Evolutionary conservation across 2,888 invertebrate species (phyloP), one percentile per base, ranked within the genome.

Genomic region (Euplagia quadripunctaria): DNA sequence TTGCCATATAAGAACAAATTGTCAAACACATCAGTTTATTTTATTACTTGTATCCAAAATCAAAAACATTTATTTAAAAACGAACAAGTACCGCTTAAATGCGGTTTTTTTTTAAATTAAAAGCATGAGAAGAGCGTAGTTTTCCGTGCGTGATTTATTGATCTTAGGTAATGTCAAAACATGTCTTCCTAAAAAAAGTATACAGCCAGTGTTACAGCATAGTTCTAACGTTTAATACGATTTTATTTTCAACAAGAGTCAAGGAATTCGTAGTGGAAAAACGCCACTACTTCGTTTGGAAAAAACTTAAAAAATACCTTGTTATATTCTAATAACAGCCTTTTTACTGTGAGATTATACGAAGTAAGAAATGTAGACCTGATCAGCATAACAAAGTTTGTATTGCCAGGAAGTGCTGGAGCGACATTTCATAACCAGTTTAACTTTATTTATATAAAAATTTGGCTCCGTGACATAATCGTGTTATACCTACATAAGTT

Each of bases 281-380:
- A 65, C 70, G 66, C 55, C 71, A 49, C 49, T 46, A 46, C 43
- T 9, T 3, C 31, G 31, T 31, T 31, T 31, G 31, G 2, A 31
- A 1, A 31, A 46, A 46, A 9, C 9, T 8, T 8, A 8, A 46
- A 46, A 9, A 46, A 46, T 0, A 46, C 43, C 43, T 46, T 8
- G 43, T 46, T 8, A 46, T 46, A 46, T 46, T 70, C 4, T 64
- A 42, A 7, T 68, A 70, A 20, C 64, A 78, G 67, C 51, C 46
- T 70, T 65, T 78, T 72, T 70, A 83, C 74, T 72, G 73, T 74
- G 84, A 82, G 79, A 82, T 82, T 82, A 77, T 81, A 75, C 41
- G 51, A 70, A 43, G 55, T 64, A 72, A 42, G 43, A 42, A 68
- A 31, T 52, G 61, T 64, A 11, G 17, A n/a, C 1, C 43, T 20